Conservation (phyloP, 2,888 invertebrate species). For the Athripsodes cinereus region DNA sequence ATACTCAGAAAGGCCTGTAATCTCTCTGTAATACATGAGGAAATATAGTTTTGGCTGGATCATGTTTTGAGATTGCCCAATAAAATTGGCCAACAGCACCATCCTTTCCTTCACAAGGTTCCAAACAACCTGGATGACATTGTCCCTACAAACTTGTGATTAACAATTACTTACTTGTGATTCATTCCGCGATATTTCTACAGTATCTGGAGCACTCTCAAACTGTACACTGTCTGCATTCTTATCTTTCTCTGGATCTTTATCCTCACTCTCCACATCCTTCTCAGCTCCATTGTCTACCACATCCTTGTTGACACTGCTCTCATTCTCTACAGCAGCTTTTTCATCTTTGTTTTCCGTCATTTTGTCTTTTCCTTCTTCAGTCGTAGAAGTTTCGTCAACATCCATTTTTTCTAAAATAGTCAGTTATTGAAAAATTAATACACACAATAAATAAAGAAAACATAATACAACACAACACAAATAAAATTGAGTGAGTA, state of each 20-base stretch:
- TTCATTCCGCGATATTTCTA: slow-evolving; percentile 33
- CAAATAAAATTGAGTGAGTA: no score
- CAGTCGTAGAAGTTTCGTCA: slow-evolving; percentile 5
- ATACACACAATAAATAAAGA: background rate
- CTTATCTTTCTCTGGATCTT: slow-evolving; percentile 33
- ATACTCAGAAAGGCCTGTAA: no score
- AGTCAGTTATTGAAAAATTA: slow-evolving; percentile 24
- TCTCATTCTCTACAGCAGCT: background rate
- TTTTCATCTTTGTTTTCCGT: background rate
- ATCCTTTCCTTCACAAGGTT: no score
- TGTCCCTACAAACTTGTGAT: no score
- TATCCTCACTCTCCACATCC: slow-evolving; percentile 27
- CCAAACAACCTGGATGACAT: no score
- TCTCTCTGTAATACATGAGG: no score
- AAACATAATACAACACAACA: no score
- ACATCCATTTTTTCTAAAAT: slow-evolving; percentile 27
- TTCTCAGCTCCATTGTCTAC: background rate
- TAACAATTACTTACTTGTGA: no score
- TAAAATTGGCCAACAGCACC: no score
- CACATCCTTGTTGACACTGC: background rate
- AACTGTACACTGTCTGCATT: slow-evolving; percentile 33
- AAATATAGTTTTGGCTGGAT: no score
- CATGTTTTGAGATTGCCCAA: no score
- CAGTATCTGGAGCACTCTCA: slow-evolving; percentile 50
- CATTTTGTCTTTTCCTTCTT: background rate